Percentiles rank a stretch among this genome's conserved stretches.
These are phyloP conservation scores for Cryptoblepharus egeriae DNA, from an alignment of 2,797 vertebrate genomes.

Conservation along the genomic window DNA sequence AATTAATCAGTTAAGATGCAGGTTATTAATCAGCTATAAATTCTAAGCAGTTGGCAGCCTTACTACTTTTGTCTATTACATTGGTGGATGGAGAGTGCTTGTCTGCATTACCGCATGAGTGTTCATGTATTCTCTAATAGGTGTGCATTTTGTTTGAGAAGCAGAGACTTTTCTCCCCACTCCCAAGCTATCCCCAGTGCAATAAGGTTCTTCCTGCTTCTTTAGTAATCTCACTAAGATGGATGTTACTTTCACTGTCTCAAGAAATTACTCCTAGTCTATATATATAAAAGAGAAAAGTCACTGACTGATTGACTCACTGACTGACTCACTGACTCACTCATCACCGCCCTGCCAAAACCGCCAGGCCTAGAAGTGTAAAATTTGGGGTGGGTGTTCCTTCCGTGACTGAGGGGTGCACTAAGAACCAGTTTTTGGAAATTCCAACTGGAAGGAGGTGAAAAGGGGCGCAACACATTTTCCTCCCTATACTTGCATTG, in stretches of 20 bases:
- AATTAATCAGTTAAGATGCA: background rate
- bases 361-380: too few relatives aligned
- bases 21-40: background rate
- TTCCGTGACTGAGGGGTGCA: too few relatives aligned
- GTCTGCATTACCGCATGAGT: background rate
- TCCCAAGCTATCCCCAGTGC: background rate
- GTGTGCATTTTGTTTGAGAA: background rate
- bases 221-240: background rate
- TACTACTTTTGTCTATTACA: background rate
- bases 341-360: too few relatives aligned
- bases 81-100: background rate
- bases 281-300: too few relatives aligned
- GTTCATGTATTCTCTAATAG: background rate
- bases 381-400: too few relatives aligned
- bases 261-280: background rate
- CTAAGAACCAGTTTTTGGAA: too few relatives aligned
- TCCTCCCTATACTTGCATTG: too few relatives aligned
- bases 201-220: background rate
- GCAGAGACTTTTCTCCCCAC: background rate
- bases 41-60: background rate
- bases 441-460: too few relatives aligned
- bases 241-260: background rate
- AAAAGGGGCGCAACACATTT: too few relatives aligned
- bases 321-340: too few relatives aligned
- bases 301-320: too few relatives aligned